Evolutionary conservation across 2,113 vertebrate genomes (phyloP).

Genomic region (Cyprinodon variegatus): DNA sequence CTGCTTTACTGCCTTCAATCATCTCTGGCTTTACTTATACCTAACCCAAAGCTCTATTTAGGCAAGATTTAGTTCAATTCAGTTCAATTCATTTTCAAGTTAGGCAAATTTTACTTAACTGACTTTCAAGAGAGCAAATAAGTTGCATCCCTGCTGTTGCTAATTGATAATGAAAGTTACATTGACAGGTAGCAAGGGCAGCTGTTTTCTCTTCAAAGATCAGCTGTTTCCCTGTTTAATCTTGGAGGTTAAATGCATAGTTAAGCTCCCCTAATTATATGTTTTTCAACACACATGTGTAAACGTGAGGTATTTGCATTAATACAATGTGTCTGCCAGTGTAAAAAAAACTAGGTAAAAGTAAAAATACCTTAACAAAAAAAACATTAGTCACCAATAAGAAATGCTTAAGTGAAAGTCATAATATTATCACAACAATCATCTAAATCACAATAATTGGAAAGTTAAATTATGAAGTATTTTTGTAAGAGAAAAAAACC

Average conservation of each 20-base stretch:
- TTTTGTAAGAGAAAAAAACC: too few species aligned
- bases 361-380: too few species aligned
- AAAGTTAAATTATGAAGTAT: too few species aligned
- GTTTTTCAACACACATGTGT: constrained; percentile 34
- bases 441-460: too few species aligned
- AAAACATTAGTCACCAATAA: too few species aligned
- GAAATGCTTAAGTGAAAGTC: too few species aligned
- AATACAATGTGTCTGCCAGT: neutral
- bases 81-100: constrained; percentile 31
- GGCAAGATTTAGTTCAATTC: constrained; percentile 17
- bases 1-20: constrained; percentile 28
- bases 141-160: constrained; percentile 70
- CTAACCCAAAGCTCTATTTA: constrained; percentile 23
- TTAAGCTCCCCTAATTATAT: constrained; percentile 36
- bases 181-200: constrained; percentile 73
- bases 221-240: constrained; percentile 68
- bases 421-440: too few species aligned
- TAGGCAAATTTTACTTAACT: constrained; percentile 51
- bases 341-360: too few species aligned
- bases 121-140: constrained; percentile 59
- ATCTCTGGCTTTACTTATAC: neutral
- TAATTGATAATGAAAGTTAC: constrained; percentile 76
- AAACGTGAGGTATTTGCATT: constrained; percentile 17
- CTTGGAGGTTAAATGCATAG: constrained; percentile 60
- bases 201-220: constrained; percentile 69